A percentile compares a stretch with the other conserved stretches of the same genome.
Conservation (phyloP, 2,113 vertebrate species). For the Delphinus delphis region DNA sequence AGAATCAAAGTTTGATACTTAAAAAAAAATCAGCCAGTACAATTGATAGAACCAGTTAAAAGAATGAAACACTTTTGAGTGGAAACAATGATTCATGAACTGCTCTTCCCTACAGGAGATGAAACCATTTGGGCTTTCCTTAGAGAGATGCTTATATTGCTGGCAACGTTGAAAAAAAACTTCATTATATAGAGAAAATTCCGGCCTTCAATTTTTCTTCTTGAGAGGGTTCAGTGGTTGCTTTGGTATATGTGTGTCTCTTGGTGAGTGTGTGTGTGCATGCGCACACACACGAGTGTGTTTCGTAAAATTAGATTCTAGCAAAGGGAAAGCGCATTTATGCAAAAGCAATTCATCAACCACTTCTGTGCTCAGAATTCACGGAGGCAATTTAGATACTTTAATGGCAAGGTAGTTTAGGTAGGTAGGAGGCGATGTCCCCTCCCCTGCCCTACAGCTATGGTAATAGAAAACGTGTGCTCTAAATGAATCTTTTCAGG, state of each 20-base stretch:
- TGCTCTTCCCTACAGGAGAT: slow-evolving; percentile 77
- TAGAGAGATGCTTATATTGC: slow-evolving; percentile 81
- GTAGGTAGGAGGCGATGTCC: slow-evolving; percentile 83
- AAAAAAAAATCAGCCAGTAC: slow-evolving; percentile 67
- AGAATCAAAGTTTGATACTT: slow-evolving; percentile 79
- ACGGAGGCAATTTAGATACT: slow-evolving; percentile 90
- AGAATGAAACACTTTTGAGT: slow-evolving; percentile 77
- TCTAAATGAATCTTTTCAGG: slow-evolving; percentile 86
- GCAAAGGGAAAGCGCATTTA: slow-evolving; percentile 87
- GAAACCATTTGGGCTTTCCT: slow-evolving; percentile 82
- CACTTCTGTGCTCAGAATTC: slow-evolving; percentile 89
- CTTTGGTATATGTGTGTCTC: slow-evolving; percentile 76
- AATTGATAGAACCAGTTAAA: slow-evolving; percentile 81
- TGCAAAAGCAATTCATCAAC: slow-evolving; percentile 91
- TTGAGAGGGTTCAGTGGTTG: slow-evolving; percentile 82
- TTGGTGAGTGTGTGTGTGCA: slow-evolving; percentile 4
- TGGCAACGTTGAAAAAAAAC: slow-evolving; percentile 82
- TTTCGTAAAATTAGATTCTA: slow-evolving; percentile 86
- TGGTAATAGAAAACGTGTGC: slow-evolving; percentile 83
- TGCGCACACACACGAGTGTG: slow-evolving; percentile 27
- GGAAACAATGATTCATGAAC: slow-evolving; percentile 84
- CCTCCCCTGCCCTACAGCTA: slow-evolving; percentile 81
- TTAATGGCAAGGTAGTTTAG: slow-evolving; percentile 89
- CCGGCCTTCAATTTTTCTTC: slow-evolving; percentile 85
- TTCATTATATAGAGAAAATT: slow-evolving; percentile 85